A percentile compares a stretch with the other conserved stretches of the same genome.
Evolutionary conservation across 2,113 vertebrate species (phyloP).

Genomic region (Pogonocichla stellata): DNA sequence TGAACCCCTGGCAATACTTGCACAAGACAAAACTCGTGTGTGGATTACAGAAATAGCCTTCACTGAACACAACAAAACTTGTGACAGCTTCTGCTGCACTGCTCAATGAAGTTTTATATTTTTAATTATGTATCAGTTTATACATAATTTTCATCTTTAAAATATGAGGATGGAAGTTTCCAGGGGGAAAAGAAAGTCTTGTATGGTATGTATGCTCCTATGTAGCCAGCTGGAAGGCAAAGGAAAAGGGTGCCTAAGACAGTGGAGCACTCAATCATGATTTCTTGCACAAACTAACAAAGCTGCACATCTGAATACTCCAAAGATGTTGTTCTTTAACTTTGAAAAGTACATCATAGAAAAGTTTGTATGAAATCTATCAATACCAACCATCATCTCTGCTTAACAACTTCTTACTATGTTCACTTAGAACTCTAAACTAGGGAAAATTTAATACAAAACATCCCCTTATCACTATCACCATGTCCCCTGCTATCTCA

Average conservation of each 20-base stretch:
- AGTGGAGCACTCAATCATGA: accelerated
- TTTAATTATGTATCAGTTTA: background rate
- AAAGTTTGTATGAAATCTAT: background rate
- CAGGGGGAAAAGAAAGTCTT: too few relatives aligned
- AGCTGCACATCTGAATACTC: background rate
- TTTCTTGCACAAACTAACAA: background rate
- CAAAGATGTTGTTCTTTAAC: background rate
- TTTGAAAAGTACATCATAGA: background rate
- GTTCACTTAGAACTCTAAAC: background rate
- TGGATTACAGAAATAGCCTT: background rate
- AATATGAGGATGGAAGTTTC: background rate
- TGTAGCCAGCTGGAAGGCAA: background rate
- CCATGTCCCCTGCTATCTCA: background rate
- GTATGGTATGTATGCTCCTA: background rate
- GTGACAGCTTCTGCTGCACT: background rate
- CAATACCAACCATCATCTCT: background rate
- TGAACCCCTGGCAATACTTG: accelerated
- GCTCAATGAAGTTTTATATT: background rate
- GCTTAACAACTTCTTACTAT: background rate
- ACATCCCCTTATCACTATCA: background rate
- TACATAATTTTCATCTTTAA: background rate
- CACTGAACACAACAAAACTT: background rate
- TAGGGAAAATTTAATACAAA: background rate
- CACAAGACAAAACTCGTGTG: accelerated
- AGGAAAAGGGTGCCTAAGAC: background rate